phyloP scores from a whole-genome alignment of 1,140 invertebrate genomes.

The Drepana arcuata region DNA sequence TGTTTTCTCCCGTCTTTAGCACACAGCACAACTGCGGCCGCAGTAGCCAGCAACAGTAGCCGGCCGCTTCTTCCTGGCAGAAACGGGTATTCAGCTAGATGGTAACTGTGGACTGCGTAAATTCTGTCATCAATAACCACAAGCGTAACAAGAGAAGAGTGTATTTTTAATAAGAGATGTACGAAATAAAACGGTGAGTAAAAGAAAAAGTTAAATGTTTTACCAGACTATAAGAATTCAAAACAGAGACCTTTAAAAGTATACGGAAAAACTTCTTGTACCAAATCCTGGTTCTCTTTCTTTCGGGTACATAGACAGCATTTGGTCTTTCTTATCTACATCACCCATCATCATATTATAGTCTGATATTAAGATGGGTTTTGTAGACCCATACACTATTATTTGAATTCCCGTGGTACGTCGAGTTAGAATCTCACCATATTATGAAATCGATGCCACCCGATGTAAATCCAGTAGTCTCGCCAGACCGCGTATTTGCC shows the following conservation, averaged over 20 bases:
- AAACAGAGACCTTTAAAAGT: slow-evolving; percentile 11
- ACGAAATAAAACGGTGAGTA: not conserved
- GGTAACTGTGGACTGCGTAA: not conserved
- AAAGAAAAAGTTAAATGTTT: not conserved
- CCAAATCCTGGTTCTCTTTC: slow-evolving; percentile 17
- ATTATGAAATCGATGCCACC: slow-evolving; percentile 12
- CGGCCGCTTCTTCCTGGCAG: too few species aligned
- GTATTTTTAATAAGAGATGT: not conserved
- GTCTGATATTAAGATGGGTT: slow-evolving; percentile 10
- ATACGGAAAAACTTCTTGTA: slow-evolving; percentile 17
- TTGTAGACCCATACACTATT: not conserved
- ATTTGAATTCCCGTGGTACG: slow-evolving; percentile 9
- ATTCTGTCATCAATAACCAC: not conserved
- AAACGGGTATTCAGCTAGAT: not conserved
- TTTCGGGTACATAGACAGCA: slow-evolving; percentile 13
- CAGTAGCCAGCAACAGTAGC: not conserved
- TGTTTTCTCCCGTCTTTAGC: not conserved
- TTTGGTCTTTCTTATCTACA: slow-evolving; percentile 23
- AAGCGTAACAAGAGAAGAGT: not conserved
- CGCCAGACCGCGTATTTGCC: not conserved
- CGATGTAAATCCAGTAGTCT: slow-evolving; percentile 3
- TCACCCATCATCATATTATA: slow-evolving; percentile 21
- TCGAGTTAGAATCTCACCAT: slow-evolving; percentile 17
- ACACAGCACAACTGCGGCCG: not conserved
- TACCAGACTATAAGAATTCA: slow-evolving; percentile 5